Percentiles rank a stretch among this genome's conserved stretches.
Conservation (phyloP, 2,888 invertebrate species). For the Hipparchia sbordonii region DNA sequence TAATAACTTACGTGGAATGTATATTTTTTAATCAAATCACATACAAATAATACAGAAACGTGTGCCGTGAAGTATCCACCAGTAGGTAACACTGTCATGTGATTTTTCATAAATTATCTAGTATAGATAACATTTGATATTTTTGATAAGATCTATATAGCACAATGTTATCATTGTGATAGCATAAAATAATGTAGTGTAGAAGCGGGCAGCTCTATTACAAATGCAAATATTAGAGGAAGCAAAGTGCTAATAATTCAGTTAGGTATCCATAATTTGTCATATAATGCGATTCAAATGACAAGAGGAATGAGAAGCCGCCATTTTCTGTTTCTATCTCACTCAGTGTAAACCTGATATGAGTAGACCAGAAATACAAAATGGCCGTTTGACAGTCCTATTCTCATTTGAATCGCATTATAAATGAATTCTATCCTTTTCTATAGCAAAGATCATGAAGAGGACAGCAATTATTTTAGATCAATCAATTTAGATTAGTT, state of each 20-base stretch:
- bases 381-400: no score
- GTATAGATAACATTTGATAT: conserved; percentile 7
- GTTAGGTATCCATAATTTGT: no score
- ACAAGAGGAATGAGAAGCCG: no score
- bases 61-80: conserved; percentile 1
- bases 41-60: background rate
- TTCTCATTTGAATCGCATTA: no score
- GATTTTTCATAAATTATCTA: conserved; percentile 22
- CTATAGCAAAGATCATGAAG: background rate
- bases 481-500: no score
- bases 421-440: background rate
- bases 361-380: no score
- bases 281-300: no score
- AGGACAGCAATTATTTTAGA: no score
- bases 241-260: background rate
- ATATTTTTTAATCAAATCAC: conserved; percentile 16
- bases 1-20: conserved; percentile 52
- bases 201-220: conserved; percentile 15
- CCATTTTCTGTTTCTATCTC: no score
- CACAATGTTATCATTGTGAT: conserved; percentile 12
- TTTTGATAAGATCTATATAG: conserved; percentile 7
- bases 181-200: conserved; percentile 9
- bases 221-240: background rate
- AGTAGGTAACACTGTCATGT: conserved; percentile 14
- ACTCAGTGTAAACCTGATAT: no score